A percentile compares a stretch with the other conserved stretches of the same genome.
These are phyloP conservation scores for Drosophila quadrilineata DNA, from an alignment of 1,140 invertebrate genomes.

Conservation along the genomic window DNA sequence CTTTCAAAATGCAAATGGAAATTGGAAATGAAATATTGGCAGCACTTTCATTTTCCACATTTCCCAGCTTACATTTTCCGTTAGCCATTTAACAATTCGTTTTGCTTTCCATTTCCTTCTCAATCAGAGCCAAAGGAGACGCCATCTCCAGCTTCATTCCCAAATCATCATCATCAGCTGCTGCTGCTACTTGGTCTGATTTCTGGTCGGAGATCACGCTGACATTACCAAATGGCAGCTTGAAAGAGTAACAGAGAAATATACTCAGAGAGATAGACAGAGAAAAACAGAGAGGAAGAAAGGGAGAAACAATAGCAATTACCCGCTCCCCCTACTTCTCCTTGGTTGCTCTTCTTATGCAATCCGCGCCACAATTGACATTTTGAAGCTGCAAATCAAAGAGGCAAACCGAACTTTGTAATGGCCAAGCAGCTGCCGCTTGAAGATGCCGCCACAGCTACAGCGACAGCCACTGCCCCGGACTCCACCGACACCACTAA, in stretches of 20 bases:
- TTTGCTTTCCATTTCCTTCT: slow-evolving; percentile 55
- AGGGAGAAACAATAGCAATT: slow-evolving; percentile 63
- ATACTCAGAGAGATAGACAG: too few species aligned
- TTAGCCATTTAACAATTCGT: slow-evolving; percentile 67
- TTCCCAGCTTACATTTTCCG: slow-evolving; percentile 36
- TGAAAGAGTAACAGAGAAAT: too few species aligned
- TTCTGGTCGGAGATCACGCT: slow-evolving; percentile 34
- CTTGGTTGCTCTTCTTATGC: slow-evolving; percentile 31
- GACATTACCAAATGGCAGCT: slow-evolving; percentile 59
- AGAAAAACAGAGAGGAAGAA: too few species aligned
- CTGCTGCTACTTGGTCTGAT: neutral
- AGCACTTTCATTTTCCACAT: slow-evolving; percentile 68
- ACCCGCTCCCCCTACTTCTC: slow-evolving; percentile 1
- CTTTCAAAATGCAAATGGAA: slow-evolving; percentile 55
- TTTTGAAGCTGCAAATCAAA: slow-evolving; percentile 32
- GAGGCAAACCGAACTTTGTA: slow-evolving; percentile 37
- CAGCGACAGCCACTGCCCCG: slow-evolving; percentile 10
- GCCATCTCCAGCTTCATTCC: neutral
- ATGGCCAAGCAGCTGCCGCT: slow-evolving; percentile 56
- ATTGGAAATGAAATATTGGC: slow-evolving; percentile 55
- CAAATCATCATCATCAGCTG: neutral
- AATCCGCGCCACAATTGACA: slow-evolving; percentile 57
- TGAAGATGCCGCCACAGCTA: slow-evolving; percentile 41
- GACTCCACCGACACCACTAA: neutral
- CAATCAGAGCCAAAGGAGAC: neutral